phyloP scores from a whole-genome alignment of 2,888 invertebrate genomes.

The Cataglyphis cursor region DNA sequence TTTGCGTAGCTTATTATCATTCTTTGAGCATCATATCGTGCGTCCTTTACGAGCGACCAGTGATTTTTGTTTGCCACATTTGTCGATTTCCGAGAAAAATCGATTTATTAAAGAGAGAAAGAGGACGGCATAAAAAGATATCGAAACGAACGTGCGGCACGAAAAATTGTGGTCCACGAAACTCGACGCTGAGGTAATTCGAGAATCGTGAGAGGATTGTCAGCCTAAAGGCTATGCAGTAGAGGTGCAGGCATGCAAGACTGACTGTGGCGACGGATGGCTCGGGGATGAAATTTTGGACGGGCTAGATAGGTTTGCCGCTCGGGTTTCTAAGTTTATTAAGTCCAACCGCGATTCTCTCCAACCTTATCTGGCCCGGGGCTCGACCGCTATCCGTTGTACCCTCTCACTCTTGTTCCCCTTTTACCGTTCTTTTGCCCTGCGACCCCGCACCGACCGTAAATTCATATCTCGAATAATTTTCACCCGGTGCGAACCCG shows the following conservation, averaged over 20 bases:
- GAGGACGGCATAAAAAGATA: conserved; percentile 17
- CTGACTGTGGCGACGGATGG: conserved; percentile 65
- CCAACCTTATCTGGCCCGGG: conserved; percentile 77
- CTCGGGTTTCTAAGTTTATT: conserved; percentile 82
- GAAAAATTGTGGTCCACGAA: conserved; percentile 76
- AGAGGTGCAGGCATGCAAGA: conserved; percentile 67
- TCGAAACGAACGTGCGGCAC: conserved; percentile 60
- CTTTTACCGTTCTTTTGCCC: conserved; percentile 69
- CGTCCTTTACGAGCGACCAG: conserved; percentile 8
- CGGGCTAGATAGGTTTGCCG: conserved; percentile 69
- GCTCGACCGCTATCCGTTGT: conserved; percentile 66
- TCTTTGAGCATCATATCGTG: background rate
- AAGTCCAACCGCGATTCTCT: conserved; percentile 80
- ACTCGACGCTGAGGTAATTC: conserved; percentile 76
- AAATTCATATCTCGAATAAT: conserved; percentile 86
- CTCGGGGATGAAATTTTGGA: conserved; percentile 76
- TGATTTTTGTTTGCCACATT: conserved; percentile 7
- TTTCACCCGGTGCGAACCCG: conserved; percentile 80
- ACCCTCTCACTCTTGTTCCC: conserved; percentile 48
- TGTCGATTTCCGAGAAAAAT: conserved; percentile 4
- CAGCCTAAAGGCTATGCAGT: conserved; percentile 63
- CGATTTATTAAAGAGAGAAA: conserved; percentile 26
- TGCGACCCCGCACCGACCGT: conserved; percentile 75
- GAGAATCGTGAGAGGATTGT: conserved; percentile 77
- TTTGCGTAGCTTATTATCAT: background rate